Conservation (phyloP, 2,113 vertebrate species). For the Sphaerodactylus townsendi region DNA sequence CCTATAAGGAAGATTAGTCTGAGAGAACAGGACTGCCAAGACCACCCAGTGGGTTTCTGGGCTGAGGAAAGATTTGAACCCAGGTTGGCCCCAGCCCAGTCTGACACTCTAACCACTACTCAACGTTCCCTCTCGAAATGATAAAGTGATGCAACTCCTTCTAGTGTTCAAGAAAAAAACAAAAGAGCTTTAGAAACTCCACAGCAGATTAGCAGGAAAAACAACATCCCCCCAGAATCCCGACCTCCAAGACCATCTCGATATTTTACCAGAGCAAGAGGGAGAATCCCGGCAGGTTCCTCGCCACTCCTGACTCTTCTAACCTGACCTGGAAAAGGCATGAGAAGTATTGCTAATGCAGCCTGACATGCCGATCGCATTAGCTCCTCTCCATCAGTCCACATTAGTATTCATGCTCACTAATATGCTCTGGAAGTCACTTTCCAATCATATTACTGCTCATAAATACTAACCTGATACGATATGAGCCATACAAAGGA, state of each 20-base stretch:
- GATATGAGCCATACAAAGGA: slow-evolving; percentile 43
- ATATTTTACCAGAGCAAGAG: background rate
- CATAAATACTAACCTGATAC: slow-evolving; percentile 59
- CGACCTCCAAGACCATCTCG: no score
- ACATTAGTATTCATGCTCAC: slow-evolving; percentile 43
- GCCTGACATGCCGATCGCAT: slow-evolving; percentile 13
- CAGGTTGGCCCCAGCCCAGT: no score
- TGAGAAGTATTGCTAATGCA: slow-evolving; percentile 20
- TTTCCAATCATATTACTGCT: slow-evolving; percentile 49
- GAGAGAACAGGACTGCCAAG: no score
- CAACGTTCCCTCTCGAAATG: no score
- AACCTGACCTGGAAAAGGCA: slow-evolving; percentile 18
- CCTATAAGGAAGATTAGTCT: no score
- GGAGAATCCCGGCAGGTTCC: background rate
- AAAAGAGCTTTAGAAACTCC: background rate
- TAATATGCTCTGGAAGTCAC: slow-evolving; percentile 59
- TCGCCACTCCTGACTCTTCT: background rate
- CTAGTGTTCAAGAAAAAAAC: background rate
- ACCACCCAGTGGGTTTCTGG: no score
- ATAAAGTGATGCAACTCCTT: background rate
- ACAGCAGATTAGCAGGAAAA: background rate
- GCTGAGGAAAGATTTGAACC: no score
- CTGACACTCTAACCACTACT: no score
- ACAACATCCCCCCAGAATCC: no score
- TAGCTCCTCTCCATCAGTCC: slow-evolving; percentile 36